Conservation (phyloP, 2,113 vertebrate species). For the Potamarius usumacintae region DNA sequence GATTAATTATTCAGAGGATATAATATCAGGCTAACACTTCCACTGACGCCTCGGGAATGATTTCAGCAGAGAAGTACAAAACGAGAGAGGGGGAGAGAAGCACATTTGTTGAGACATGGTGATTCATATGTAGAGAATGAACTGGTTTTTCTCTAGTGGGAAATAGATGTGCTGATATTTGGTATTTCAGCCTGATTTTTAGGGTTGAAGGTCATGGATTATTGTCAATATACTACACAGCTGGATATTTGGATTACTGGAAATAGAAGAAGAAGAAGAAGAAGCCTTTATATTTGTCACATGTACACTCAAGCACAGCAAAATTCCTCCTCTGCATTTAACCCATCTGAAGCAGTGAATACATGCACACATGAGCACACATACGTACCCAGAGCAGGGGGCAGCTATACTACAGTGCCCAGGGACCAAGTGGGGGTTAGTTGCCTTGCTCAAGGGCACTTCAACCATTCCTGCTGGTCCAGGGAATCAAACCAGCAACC, state of each 20-base stretch:
- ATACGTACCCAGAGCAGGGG: too few relatives aligned
- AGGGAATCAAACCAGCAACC: too few relatives aligned
- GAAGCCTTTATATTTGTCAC: too few relatives aligned
- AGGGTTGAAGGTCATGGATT: not conserved
- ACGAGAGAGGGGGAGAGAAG: slow-evolving; percentile 30
- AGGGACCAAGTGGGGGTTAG: too few relatives aligned
- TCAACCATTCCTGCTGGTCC: too few relatives aligned
- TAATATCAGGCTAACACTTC: slow-evolving; percentile 34
- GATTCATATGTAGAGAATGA: slow-evolving; percentile 17
- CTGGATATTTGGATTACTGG: not conserved
- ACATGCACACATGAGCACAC: too few relatives aligned
- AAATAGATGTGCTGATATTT: slow-evolving; percentile 36
- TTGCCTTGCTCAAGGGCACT: too few relatives aligned
- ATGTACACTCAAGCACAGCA: too few relatives aligned
- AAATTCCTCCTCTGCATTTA: too few relatives aligned
- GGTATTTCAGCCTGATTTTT: not conserved
- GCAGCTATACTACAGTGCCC: too few relatives aligned
- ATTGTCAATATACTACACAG: not conserved
- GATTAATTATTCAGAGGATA: slow-evolving; percentile 36
- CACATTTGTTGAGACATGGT: slow-evolving; percentile 28
- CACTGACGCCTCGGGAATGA: slow-evolving; percentile 29
- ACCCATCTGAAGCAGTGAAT: too few relatives aligned
- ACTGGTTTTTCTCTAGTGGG: slow-evolving; percentile 1
- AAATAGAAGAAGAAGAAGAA: too few relatives aligned
- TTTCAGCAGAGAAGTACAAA: slow-evolving; percentile 49